Evolutionary conservation across 2,797 vertebrate species (phyloP).

Genomic region (Mormyrops boulengeri): DNA sequence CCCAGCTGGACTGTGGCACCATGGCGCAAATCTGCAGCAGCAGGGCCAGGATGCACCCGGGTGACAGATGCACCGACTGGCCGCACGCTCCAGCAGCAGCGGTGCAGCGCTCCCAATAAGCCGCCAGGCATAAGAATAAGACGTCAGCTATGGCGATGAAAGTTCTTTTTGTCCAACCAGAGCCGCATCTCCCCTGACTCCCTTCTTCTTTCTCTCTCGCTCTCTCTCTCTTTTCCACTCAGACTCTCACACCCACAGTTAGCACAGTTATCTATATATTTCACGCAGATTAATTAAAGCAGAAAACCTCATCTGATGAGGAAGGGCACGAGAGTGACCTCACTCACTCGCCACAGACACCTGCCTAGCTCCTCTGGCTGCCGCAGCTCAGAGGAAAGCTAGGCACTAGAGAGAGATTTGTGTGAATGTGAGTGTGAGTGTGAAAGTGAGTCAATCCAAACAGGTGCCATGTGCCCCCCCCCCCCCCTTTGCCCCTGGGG

Average conservation of each 20-base stretch:
- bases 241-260: constrained; percentile 17
- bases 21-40: background rate
- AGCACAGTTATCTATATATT: background rate
- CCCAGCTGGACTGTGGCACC: background rate
- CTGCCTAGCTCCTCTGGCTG: background rate
- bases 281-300: constrained; percentile 20
- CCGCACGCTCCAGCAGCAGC: background rate
- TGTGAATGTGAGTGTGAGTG: background rate
- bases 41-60: background rate
- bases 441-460: background rate
- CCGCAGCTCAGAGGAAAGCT: background rate
- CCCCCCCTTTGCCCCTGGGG: background rate
- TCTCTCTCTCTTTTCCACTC: background rate
- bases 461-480: background rate
- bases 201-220: background rate
- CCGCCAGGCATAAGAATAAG: background rate
- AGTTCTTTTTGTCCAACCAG: background rate
- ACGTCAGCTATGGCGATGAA: background rate
- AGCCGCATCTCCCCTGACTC: background rate
- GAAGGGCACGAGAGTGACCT: background rate
- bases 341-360: background rate
- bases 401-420: background rate
- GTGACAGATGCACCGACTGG: background rate
- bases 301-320: constrained; percentile 21
- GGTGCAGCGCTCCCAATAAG: background rate